phyloP scores from a whole-genome alignment of 2,113 vertebrate genomes.

The Megaceryle maxima region DNA sequence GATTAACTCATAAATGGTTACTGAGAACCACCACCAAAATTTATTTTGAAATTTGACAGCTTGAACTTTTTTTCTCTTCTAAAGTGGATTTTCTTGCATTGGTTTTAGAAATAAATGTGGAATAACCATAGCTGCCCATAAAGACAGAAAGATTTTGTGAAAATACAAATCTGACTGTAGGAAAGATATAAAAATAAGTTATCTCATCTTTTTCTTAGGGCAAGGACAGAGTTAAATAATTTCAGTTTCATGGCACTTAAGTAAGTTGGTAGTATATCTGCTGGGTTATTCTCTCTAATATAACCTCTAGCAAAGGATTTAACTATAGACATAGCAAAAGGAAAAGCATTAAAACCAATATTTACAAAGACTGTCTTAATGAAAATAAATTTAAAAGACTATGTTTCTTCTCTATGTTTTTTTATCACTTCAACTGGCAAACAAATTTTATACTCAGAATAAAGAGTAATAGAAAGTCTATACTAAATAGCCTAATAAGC shows the following conservation, averaged over 20 bases:
- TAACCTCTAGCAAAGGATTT: background rate
- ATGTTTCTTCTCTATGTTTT: background rate
- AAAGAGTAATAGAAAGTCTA: background rate
- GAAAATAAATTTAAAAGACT: background rate
- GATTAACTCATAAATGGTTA: slow-evolving; percentile 15
- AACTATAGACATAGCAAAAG: background rate
- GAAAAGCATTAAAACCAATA: background rate
- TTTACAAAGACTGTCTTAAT: background rate
- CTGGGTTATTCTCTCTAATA: background rate
- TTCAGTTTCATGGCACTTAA: background rate
- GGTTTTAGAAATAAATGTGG: background rate
- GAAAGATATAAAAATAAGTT: slow-evolving; percentile 1
- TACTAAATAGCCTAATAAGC: slow-evolving; percentile 34
- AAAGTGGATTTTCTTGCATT: background rate
- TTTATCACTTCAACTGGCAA: background rate
- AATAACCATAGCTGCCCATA: background rate
- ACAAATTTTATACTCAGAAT: slow-evolving; percentile 16
- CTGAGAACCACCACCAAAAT: background rate
- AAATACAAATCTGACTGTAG: background rate
- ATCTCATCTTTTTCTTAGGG: background rate
- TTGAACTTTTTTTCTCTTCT: background rate
- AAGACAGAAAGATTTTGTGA: background rate
- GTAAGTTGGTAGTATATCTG: background rate
- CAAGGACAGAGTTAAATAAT: background rate
- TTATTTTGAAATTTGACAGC: slow-evolving; percentile 13